Evolutionary conservation across 1,140 invertebrate species (phyloP), one percentile per base, ranked within the genome.

Genomic region (Lineus longissimus): DNA sequence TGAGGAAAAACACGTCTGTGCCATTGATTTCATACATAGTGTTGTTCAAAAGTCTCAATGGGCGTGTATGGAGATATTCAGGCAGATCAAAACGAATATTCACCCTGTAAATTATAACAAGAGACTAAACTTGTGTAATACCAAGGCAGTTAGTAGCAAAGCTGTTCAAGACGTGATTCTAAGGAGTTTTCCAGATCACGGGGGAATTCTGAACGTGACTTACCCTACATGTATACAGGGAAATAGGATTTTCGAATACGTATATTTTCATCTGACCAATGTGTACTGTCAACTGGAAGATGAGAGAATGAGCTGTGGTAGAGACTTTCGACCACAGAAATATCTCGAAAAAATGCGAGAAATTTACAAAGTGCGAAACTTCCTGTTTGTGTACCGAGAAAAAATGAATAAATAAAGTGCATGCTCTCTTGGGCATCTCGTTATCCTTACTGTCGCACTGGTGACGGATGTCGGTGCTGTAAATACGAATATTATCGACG

Each of bases 41-140:
- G n/a, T 51, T n/a, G 47, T 51, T 51, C 6, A n/a, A 27, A 51
- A 51, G n/a, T 51, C 47, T 51, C 47, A 27, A n/a, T 51, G 47
- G 47, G 47, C 47, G 9, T 7, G 47, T n/a, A 51, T 51, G 47
- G 47, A n/a, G 9, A n/a, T 51, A n/a, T 51, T 51, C 25, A 4
- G 47, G n/a, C 6, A 51, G 47, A 51, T 51, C n/a, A 51, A 51
- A 51, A n/a, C n/a, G 6, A n/a, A 51, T 6, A 51, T 51, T 51
- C 47, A 51, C 47, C 47, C 47, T n/a, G n/a, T 27, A 27, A 4
- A 51, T n/a, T n/a, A 51, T 27, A 51, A 51, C 6, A 51, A n/a
- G n/a, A 51, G 25, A 27, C 6, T 51, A 9, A 51, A 51, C n/a
- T 4, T 6, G 47, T 7, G 47, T n/a, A 51, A 27, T 19, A 51